These are phyloP conservation scores for Hyaena hyaena DNA, from an alignment of 2,113 vertebrate genomes.

Conservation along the genomic window DNA sequence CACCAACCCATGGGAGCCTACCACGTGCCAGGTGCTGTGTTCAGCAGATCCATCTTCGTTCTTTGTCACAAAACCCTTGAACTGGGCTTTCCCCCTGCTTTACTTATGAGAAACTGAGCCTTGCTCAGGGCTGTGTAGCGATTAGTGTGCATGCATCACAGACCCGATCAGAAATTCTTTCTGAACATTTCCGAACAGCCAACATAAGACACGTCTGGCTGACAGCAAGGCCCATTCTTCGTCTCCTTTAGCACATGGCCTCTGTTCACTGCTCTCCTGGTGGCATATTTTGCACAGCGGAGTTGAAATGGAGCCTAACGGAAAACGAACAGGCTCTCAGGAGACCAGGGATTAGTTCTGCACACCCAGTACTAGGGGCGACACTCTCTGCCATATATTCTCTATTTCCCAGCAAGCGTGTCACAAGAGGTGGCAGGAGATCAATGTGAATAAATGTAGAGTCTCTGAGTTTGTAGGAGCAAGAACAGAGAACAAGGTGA, in stretches of 20 bases:
- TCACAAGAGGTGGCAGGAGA: background rate
- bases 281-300: fast-evolving
- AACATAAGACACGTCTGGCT: background rate
- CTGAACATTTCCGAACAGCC: background rate
- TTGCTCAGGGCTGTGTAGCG: fast-evolving
- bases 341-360: background rate
- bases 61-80: background rate
- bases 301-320: background rate
- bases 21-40: fast-evolving
- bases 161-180: background rate
- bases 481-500: background rate
- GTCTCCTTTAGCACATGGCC: fast-evolving
- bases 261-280: background rate
- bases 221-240: background rate
- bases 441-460: background rate
- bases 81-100: background rate
- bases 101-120: background rate
- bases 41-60: background rate
- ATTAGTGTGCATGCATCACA: fast-evolving
- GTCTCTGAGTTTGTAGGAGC: background rate
- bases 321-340: background rate
- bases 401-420: background rate
- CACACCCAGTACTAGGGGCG: background rate
- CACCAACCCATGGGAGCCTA: background rate
- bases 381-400: background rate